Conservation (phyloP, 2,797 vertebrate species). For the Holocentrus rufus region DNA sequence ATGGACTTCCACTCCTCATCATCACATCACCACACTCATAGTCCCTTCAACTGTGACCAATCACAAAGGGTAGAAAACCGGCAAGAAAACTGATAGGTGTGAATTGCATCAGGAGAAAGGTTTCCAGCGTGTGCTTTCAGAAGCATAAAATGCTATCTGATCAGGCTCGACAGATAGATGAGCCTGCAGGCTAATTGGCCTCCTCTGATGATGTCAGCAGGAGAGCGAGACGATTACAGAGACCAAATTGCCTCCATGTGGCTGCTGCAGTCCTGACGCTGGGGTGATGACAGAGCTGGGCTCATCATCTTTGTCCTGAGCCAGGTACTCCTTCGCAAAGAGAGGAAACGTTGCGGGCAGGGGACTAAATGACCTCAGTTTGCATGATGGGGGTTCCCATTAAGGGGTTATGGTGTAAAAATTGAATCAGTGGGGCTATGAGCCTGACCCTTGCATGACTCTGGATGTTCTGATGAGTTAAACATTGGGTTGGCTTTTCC, state of each 20-base stretch:
- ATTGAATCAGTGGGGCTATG: conserved; percentile 32
- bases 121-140: conserved; percentile 18
- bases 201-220: conserved; percentile 60
- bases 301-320: conserved; percentile 48
- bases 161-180: conserved; percentile 39
- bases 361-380: conserved; percentile 59
- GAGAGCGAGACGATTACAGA: conserved; percentile 56
- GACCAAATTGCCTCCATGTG: conserved; percentile 69
- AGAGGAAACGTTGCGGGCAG: neutral
- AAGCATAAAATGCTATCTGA: conserved; percentile 42
- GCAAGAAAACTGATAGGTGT: conserved; percentile 24
- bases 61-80: conserved; percentile 26
- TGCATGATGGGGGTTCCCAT: conserved; percentile 47
- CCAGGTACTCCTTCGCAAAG: conserved; percentile 42
- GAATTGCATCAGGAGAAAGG: conserved; percentile 23
- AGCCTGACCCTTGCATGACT: conserved; percentile 39
- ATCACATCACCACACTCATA: conserved; percentile 29
- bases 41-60: conserved; percentile 26
- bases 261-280: conserved; percentile 27
- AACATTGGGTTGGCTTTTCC: conserved; percentile 3
- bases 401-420: conserved; percentile 20
- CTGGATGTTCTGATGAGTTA: conserved; percentile 22
- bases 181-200: conserved; percentile 41
- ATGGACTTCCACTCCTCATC: conserved; percentile 5
- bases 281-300: conserved; percentile 57